Evolutionary conservation across 2,888 invertebrate genomes (phyloP).

Genomic region (Calameuta filiformis): DNA sequence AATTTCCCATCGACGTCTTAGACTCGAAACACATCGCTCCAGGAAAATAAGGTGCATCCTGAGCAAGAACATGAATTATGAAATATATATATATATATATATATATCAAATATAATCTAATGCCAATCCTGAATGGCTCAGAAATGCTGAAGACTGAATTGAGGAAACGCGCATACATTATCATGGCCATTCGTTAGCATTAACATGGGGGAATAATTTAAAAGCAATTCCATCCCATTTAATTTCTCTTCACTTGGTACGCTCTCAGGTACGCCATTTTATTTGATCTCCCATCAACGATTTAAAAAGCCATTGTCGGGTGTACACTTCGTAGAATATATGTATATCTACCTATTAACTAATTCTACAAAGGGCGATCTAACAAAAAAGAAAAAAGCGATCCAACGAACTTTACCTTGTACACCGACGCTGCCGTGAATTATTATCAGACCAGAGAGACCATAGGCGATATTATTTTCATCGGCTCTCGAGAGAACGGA

Average conservation of each 20-base stretch:
- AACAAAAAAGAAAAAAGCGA: neutral
- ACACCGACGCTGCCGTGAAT: neutral
- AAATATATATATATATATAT: no score
- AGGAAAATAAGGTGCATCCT: neutral
- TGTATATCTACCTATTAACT: neutral
- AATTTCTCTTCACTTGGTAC: neutral
- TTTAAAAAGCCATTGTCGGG: constrained; percentile 1
- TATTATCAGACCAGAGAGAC: neutral
- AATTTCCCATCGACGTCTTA: neutral
- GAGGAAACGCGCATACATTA: neutral
- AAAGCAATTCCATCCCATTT: neutral
- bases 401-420: neutral
- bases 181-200: neutral
- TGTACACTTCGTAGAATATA: neutral
- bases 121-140: neutral
- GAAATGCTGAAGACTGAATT: neutral
- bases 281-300: neutral
- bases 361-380: neutral
- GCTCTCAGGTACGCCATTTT: neutral
- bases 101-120: neutral
- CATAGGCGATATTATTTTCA: neutral
- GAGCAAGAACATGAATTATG: neutral
- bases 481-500: neutral
- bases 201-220: neutral
- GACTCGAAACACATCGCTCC: neutral